Evolutionary conservation across 2,797 vertebrate species (phyloP).

Genomic region (Capromys pilorides): DNA sequence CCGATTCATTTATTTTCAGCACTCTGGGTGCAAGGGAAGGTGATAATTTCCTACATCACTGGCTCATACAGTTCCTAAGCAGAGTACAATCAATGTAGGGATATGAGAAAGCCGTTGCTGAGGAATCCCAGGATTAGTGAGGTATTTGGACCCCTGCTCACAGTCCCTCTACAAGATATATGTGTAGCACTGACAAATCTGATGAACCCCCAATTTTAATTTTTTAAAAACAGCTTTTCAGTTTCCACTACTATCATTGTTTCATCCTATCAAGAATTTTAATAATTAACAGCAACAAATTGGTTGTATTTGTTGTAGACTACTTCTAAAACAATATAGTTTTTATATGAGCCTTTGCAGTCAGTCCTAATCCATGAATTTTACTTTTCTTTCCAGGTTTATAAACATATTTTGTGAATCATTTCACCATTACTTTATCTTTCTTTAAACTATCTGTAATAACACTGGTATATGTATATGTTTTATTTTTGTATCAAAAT

Average conservation of each 20-base stretch:
- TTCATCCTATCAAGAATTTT: background rate
- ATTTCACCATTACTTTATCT: background rate
- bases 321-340: background rate
- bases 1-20: background rate
- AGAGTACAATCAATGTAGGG: background rate
- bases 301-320: background rate
- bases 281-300: background rate
- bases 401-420: background rate
- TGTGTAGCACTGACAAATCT: background rate
- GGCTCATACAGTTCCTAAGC: background rate
- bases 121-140: background rate
- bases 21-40: background rate
- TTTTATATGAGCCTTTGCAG: background rate
- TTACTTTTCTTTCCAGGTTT: background rate
- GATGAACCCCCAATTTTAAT: background rate
- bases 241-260: background rate
- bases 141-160: background rate
- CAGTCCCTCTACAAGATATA: background rate
- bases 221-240: background rate
- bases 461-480: background rate
- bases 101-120: background rate
- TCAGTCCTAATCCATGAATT: background rate
- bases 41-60: background rate
- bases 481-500: background rate
- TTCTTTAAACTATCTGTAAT: background rate